These are phyloP conservation scores for Esperia sulphurella DNA, from an alignment of 2,888 invertebrate genomes.

Conservation along the genomic window DNA sequence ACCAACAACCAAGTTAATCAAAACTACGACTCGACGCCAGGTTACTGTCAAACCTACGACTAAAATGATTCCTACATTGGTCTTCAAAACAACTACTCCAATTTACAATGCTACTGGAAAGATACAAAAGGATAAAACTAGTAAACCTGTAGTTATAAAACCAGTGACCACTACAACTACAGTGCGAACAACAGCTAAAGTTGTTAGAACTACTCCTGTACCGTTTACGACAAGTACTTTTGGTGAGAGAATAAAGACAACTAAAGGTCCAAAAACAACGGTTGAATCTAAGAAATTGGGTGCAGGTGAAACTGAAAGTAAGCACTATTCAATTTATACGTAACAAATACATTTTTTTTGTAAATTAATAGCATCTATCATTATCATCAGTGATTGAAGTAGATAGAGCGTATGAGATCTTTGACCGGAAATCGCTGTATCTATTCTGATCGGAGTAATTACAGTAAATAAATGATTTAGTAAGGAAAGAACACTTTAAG, in stretches of 20 bases:
- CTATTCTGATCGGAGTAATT: no score
- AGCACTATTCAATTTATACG: not conserved
- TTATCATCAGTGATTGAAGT: no score
- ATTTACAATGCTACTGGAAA: constrained; percentile 2
- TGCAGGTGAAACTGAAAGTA: constrained; percentile 10
- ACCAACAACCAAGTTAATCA: constrained; percentile 17
- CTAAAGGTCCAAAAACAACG: constrained; percentile 19
- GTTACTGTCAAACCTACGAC: constrained; percentile 12
- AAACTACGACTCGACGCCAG: constrained; percentile 18
- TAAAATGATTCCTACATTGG: constrained; percentile 10
- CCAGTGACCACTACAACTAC: constrained; percentile 6
- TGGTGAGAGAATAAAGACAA: constrained; percentile 20
- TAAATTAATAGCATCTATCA: no score
- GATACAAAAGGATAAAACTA: constrained; percentile 5
- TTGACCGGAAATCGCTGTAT: no score
- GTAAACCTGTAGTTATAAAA: not conserved
- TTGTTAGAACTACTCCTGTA: constrained; percentile 9
- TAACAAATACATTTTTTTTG: no score
- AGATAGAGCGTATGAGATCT: no score
- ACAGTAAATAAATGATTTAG: no score
- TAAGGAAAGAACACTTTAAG: no score
- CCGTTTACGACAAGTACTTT: constrained; percentile 17
- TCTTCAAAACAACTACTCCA: constrained; percentile 6
- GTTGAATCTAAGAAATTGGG: constrained; percentile 14
- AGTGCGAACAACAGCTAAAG: constrained; percentile 6